These are phyloP conservation scores for Chaetogeoica ovagalla DNA, from an alignment of 2,888 invertebrate species.

Conservation along the genomic window DNA sequence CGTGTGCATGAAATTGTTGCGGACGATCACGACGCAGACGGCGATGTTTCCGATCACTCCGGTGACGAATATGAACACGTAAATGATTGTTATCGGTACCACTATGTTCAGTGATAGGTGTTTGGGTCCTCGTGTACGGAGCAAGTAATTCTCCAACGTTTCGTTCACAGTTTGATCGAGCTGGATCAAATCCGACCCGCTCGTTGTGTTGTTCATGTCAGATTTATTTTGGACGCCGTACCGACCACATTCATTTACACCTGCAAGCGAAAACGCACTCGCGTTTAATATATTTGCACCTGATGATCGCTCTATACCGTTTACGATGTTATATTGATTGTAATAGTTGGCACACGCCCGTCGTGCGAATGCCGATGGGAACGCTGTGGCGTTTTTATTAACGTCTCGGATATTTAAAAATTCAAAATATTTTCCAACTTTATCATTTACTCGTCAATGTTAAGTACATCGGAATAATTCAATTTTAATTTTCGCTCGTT, in stretches of 20 bases:
- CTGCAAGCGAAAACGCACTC: not conserved
- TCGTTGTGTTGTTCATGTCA: constrained; percentile 34
- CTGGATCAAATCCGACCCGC: constrained; percentile 12
- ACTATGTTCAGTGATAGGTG: constrained; percentile 63
- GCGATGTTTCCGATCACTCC: constrained; percentile 82
- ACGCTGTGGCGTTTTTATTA: too few species aligned
- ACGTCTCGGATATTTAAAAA: too few species aligned
- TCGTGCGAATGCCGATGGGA: too few species aligned
- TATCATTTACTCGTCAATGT: too few species aligned
- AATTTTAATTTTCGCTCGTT: too few species aligned
- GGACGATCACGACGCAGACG: constrained; percentile 82
- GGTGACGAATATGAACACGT: constrained; percentile 77
- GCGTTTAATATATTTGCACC: too few species aligned
- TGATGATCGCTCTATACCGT: too few species aligned
- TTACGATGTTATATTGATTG: too few species aligned
- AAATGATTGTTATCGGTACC: constrained; percentile 69
- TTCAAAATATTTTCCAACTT: too few species aligned
- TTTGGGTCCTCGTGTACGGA: constrained; percentile 67
- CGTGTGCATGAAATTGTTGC: constrained; percentile 81
- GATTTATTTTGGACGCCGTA: not conserved
- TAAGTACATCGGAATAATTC: too few species aligned
- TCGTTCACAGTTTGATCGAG: constrained; percentile 62
- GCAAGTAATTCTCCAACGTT: constrained; percentile 66
- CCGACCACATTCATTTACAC: not conserved
- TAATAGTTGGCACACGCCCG: too few species aligned